Percentiles rank a stretch among this genome's conserved stretches.
Conservation (phyloP, 1,140 invertebrate genomes). For the Colletes latitarsis region DNA sequence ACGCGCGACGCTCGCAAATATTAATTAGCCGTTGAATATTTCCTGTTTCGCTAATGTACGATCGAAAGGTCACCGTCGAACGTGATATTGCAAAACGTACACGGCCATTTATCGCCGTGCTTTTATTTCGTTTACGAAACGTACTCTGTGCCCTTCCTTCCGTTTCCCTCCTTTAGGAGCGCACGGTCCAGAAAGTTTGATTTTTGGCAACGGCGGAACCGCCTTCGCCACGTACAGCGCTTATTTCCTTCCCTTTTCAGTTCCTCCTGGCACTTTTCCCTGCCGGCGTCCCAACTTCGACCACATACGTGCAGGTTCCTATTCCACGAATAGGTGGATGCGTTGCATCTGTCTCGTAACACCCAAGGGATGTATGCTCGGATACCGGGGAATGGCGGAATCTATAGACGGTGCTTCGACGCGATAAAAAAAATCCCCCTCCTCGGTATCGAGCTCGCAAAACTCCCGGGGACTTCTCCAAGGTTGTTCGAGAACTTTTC, state of each 20-base stretch:
- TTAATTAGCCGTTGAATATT: conserved; percentile 43
- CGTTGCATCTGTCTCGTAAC: conserved; percentile 36
- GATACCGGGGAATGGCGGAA: not conserved
- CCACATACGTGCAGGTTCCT: conserved; percentile 42
- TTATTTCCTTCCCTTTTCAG: conserved; percentile 61
- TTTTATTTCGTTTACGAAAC: conserved; percentile 47
- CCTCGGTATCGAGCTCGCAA: not conserved
- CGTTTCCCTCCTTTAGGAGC: not conserved
- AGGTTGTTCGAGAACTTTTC: not conserved
- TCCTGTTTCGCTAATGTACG: conserved; percentile 28
- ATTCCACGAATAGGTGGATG: conserved; percentile 41
- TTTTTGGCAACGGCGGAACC: conserved; percentile 55
- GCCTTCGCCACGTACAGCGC: conserved; percentile 30
- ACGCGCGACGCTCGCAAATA: conserved; percentile 31
- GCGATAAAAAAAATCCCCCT: conserved; percentile 10
- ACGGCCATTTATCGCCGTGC: not conserved
- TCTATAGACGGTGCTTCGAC: conserved; percentile 4
- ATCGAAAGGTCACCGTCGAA: conserved; percentile 38
- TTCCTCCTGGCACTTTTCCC: conserved; percentile 60
- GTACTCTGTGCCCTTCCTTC: no score
- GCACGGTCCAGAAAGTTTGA: conserved; percentile 55
- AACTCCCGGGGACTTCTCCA: not conserved
- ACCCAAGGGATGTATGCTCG: conserved; percentile 29
- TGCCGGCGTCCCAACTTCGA: conserved; percentile 53
- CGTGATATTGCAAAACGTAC: conserved; percentile 26